These are phyloP conservation scores for Oenanthe oenanthe DNA, from an alignment of 2,113 vertebrate species.

Conservation along the genomic window DNA sequence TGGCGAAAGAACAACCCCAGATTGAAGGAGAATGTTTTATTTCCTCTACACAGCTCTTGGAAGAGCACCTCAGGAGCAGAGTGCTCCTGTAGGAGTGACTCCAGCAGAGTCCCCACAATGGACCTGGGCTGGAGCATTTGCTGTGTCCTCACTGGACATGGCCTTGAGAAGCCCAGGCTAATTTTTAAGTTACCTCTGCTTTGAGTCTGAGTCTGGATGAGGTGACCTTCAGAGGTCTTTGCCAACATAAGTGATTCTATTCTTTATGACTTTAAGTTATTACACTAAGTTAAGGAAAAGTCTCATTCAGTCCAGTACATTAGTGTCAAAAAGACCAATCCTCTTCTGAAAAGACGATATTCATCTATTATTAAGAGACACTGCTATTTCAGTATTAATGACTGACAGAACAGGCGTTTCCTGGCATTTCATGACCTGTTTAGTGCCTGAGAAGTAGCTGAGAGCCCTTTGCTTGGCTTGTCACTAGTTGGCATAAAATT, in stretches of 20 bases:
- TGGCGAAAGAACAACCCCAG: neutral
- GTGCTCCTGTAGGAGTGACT: neutral
- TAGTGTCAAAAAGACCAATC: slow-evolving; percentile 1
- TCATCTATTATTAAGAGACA: slow-evolving; percentile 48
- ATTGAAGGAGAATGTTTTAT: neutral
- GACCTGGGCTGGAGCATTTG: neutral
- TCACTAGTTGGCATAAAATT: neutral
- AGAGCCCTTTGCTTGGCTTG: neutral
- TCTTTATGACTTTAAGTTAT: neutral
- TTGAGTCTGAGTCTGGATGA: neutral
- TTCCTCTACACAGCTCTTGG: neutral
- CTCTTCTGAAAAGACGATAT: neutral
- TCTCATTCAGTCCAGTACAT: neutral
- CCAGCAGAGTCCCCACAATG: neutral
- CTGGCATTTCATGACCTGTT: slow-evolving; percentile 20
- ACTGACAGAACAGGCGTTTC: neutral
- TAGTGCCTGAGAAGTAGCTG: slow-evolving; percentile 9
- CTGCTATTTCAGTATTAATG: slow-evolving; percentile 37
- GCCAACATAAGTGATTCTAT: neutral
- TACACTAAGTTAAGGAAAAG: neutral
- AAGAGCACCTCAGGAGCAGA: neutral
- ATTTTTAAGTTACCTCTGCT: neutral
- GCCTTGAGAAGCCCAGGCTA: neutral
- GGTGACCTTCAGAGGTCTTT: neutral
- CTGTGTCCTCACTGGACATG: neutral